Conservation (phyloP, 2,888 invertebrate genomes). For the Spisula subtruncata region DNA sequence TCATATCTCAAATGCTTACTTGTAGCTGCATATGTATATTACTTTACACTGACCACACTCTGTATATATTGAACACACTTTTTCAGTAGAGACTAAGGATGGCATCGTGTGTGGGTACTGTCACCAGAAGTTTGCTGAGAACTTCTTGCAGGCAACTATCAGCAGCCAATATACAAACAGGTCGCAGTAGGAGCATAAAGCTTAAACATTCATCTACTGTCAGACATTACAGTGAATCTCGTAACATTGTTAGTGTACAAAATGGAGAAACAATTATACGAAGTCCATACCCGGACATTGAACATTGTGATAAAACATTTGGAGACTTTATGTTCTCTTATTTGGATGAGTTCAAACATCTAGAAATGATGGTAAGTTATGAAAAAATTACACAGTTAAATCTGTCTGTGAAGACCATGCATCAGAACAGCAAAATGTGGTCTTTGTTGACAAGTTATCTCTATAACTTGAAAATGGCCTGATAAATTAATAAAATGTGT, state of each 20-base stretch:
- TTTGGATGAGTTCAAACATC: slow-evolving; percentile 62
- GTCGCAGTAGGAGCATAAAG: neutral
- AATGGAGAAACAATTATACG: slow-evolving; percentile 67
- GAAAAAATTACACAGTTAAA: too few species aligned
- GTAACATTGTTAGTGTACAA: slow-evolving; percentile 8
- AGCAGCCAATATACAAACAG: neutral
- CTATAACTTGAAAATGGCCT: neutral
- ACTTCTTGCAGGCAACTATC: neutral
- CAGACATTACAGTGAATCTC: slow-evolving; percentile 10
- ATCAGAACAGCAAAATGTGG: neutral
- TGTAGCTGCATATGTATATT: neutral
- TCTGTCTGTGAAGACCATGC: neutral
- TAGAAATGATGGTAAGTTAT: slow-evolving; percentile 61
- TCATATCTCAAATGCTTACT: neutral
- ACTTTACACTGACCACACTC: neutral
- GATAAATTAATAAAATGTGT: too few species aligned
- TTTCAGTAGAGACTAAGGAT: neutral
- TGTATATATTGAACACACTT: neutral
- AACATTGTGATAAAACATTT: slow-evolving; percentile 56
- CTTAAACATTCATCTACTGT: neutral
- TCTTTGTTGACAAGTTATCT: neutral
- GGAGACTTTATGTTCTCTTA: slow-evolving; percentile 68
- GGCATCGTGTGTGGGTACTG: neutral
- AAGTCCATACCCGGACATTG: slow-evolving; percentile 62
- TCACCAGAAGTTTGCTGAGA: neutral